Percentiles rank a stretch among this genome's conserved stretches.
phyloP scores from a whole-genome alignment of 2,797 vertebrate species.

The Anas bernieri region DNA sequence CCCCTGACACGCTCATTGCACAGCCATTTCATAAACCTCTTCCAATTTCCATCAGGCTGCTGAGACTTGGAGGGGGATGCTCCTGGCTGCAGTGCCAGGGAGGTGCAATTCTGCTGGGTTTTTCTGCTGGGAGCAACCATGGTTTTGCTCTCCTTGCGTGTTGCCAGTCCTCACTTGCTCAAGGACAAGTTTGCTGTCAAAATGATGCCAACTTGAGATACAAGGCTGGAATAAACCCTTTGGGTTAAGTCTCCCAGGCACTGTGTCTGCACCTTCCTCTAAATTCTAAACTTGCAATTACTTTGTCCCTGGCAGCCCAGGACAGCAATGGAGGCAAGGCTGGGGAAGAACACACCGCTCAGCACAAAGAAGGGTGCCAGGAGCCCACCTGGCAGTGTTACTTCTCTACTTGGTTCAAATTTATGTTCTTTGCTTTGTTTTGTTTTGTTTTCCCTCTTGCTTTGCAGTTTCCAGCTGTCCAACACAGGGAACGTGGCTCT shows the following conservation, averaged over 20 bases:
- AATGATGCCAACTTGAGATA: not conserved
- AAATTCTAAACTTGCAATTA: not conserved
- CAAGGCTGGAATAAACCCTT: not conserved
- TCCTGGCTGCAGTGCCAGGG: not conserved
- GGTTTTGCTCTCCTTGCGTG: not conserved
- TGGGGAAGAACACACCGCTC: not conserved
- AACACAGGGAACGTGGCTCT: slow-evolving; percentile 85
- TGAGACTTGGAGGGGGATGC: not conserved
- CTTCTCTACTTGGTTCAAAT: not conserved
- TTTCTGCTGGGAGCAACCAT: not conserved
- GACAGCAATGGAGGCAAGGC: not conserved
- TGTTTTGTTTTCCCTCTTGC: not conserved
- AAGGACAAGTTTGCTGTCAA: not conserved
- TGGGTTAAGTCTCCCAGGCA: not conserved
- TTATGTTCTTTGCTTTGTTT: not conserved
- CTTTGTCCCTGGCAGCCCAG: not conserved
- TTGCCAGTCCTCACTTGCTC: not conserved
- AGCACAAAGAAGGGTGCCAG: not conserved
- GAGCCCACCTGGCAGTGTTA: not conserved
- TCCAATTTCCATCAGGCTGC: not conserved
- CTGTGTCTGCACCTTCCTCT: not conserved
- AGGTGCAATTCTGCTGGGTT: not conserved
- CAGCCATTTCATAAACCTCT: not conserved
- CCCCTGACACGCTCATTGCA: not conserved
- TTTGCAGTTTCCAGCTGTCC: slow-evolving; percentile 80